Base-by-base conservation (phyloP, 2,888 invertebrate genomes). In the Diadegma fenestrale region DNA sequence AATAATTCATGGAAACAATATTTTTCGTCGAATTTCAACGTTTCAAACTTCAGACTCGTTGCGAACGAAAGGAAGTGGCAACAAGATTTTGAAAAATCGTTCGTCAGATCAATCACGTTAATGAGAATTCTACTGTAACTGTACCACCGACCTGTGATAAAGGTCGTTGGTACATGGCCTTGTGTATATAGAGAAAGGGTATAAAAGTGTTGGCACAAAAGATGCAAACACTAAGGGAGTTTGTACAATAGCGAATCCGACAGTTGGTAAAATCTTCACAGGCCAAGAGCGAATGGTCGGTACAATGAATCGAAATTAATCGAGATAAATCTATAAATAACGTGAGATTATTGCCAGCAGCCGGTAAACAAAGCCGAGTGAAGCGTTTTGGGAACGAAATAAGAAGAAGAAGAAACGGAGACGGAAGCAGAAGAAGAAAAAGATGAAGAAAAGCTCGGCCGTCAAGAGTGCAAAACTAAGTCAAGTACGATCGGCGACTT, bases 401-500 rank as follows among this genome's bases (percentile, higher is more conserved):
- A 63, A 30, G 45, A 33, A 72, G 54, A 66, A 66, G 54, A 61
- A 26, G 37, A 37, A 48, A 54, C 14, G 51, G 51, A 51, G 64
- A 43, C 58, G 69, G 51, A 51, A 26, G 51, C 30, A 51, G 2
- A 14, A 17, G 41, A 26, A 54, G 79, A 73, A 69, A 48, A 75
- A 71, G 68, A 75, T 79, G 72, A 84, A 33, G 86, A 84, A 79
- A 86, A 82, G 87, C 83, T 73, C 83, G 86, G 66, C 82, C 86
- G 86, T 85, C 87, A 82, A 88, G 87, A 87, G 88, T 87, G 84
- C 89, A 87, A 91, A 92, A 92, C 91, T 91, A 89, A 92, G 91
- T 92, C 91, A 91, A 92, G 92, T 91, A 91, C 92, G 77, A 85
- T 68, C 88, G 89, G 69, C 54, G 86, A 87, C 82, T 90, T 88